These are phyloP conservation scores for Drosophila nasuta DNA, from an alignment of 1,140 invertebrate species.

Conservation along the genomic window DNA sequence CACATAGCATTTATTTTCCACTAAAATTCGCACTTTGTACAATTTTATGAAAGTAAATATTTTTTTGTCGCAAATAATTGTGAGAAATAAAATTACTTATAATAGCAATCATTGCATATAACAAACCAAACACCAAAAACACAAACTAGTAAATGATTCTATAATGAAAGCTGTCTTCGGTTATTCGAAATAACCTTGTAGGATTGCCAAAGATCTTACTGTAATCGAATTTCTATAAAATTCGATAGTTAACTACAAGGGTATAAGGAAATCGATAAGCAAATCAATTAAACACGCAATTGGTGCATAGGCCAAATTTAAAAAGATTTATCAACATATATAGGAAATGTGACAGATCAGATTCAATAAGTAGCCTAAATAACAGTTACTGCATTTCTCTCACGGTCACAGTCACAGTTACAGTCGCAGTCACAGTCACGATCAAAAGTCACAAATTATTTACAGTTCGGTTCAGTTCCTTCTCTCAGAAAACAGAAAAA, in stretches of 20 bases:
- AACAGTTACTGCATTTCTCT: constrained; percentile 36
- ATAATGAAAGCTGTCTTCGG: not conserved
- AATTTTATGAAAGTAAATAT: constrained; percentile 56
- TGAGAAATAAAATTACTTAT: constrained; percentile 15
- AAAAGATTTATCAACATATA: constrained; percentile 22
- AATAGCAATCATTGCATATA: constrained; percentile 44
- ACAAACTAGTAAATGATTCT: not conserved
- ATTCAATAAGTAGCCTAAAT: constrained; percentile 58
- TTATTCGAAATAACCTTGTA: constrained; percentile 12
- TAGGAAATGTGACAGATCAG: constrained; percentile 32
- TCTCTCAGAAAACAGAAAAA: constrained; percentile 31
- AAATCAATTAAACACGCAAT: constrained; percentile 25
- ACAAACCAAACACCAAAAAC: not conserved
- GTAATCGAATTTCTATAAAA: not conserved
- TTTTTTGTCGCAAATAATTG: constrained; percentile 53
- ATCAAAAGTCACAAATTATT: constrained; percentile 29
- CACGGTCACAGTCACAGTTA: constrained; percentile 33
- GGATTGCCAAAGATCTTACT: not conserved
- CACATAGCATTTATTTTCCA: constrained; percentile 58
- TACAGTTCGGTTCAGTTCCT: constrained; percentile 74
- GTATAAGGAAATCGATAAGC: not conserved
- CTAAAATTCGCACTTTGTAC: constrained; percentile 69
- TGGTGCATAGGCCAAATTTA: constrained; percentile 57
- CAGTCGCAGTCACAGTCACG: constrained; percentile 16
- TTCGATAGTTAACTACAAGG: constrained; percentile 1